Conservation (phyloP, 37 sponge, comb jelly and placozoan genomes). For the Dysidea cf. avara region DNA sequence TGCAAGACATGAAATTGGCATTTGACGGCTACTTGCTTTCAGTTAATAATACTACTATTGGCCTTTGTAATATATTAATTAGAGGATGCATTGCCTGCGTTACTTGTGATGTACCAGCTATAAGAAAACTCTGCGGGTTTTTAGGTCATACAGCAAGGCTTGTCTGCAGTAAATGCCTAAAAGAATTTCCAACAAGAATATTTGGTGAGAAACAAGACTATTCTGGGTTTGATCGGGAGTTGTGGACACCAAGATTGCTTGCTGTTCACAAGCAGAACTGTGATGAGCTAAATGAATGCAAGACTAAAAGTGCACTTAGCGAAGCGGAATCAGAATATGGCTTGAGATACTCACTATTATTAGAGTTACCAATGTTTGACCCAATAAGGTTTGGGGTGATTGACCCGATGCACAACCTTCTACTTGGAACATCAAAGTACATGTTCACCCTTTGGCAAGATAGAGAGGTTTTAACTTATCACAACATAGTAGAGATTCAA, state of each 20-base stretch:
- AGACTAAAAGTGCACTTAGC: conserved; percentile 7
- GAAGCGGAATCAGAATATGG: too few relatives aligned
- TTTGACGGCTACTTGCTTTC: too few relatives aligned
- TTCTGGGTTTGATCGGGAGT: conserved; percentile 23
- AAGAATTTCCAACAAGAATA: conserved; percentile 13
- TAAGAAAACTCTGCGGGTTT: conserved; percentile 58
- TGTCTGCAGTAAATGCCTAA: conserved; percentile 36
- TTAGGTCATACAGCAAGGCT: conserved; percentile 19
- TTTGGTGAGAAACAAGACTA: conserved; percentile 49
- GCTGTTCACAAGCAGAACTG: conserved; percentile 8
- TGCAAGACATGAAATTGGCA: conserved; percentile 43
- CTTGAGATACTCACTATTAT: background rate
- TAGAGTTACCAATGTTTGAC: too few relatives aligned
- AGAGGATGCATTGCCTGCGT: conserved; percentile 19
- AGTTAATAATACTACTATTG: background rate
- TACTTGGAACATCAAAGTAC: conserved; percentile 39
- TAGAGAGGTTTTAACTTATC: background rate
- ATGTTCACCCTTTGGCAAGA: conserved; percentile 14
- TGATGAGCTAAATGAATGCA: background rate
- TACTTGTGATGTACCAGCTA: conserved; percentile 50
- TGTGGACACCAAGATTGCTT: conserved; percentile 12
- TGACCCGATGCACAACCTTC: conserved; percentile 54
- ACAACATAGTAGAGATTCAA: conserved; percentile 28
- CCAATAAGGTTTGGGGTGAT: conserved; percentile 6
- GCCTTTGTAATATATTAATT: conserved; percentile 9